Percentiles rank a stretch among this genome's conserved stretches.
Conservation (phyloP, 2,113 vertebrate genomes). For the Gopherus evgoodei region DNA sequence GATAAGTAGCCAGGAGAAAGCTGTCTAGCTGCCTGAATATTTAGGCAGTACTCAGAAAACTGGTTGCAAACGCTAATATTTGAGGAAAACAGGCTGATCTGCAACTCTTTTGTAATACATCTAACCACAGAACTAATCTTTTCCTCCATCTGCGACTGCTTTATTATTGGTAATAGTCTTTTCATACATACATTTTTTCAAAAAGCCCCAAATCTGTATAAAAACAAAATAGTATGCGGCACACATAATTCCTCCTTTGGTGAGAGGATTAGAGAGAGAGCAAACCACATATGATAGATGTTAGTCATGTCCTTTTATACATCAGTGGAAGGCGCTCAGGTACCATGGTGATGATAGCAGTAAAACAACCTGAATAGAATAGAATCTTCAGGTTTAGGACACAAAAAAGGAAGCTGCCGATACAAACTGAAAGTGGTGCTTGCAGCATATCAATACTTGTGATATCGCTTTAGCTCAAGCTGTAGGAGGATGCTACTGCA, state of each 20-base stretch:
- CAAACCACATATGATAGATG: not conserved
- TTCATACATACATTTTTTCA: slow-evolving; percentile 24
- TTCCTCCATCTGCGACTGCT: slow-evolving; percentile 60
- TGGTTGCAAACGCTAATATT: slow-evolving; percentile 52
- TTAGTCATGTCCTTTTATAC: not conserved
- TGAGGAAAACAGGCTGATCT: slow-evolving; percentile 52
- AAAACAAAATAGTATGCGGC: not conserved
- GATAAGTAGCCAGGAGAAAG: slow-evolving; percentile 24
- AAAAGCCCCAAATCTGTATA: slow-evolving; percentile 3
- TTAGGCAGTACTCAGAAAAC: slow-evolving; percentile 40
- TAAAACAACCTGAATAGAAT: not conserved
- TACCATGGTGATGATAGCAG: not conserved
- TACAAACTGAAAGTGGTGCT: not conserved
- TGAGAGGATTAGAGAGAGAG: not conserved
- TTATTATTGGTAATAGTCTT: slow-evolving; percentile 54
- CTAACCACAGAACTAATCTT: slow-evolving; percentile 50
- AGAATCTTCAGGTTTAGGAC: not conserved
- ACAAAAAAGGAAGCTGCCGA: not conserved
- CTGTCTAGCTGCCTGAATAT: slow-evolving; percentile 20
- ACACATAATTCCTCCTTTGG: fast-evolving
- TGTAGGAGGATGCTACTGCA: not conserved
- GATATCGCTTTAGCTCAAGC: not conserved
- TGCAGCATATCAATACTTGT: not conserved
- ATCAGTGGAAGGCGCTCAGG: not conserved
- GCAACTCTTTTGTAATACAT: slow-evolving; percentile 49